These are phyloP conservation scores for Dendronephthya gigantea DNA, from an alignment of 64 coral and sea anemone species.

Conservation along the genomic window DNA sequence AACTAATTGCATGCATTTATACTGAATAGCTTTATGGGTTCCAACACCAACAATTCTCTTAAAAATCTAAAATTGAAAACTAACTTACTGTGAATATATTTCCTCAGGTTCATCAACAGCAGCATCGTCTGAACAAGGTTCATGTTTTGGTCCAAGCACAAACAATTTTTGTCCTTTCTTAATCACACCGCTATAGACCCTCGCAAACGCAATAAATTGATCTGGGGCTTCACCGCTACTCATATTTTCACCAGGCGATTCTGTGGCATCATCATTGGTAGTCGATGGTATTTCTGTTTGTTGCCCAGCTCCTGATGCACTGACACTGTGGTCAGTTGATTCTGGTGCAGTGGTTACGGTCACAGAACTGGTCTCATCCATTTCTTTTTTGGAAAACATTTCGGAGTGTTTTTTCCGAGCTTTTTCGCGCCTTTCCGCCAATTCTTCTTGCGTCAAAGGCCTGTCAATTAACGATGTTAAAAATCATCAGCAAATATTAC, in stretches of 20 bases:
- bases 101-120: neutral
- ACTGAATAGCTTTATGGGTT: no score
- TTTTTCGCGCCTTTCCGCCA: slow-evolving; percentile 65
- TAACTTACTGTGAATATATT: neutral
- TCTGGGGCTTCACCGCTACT: slow-evolving; percentile 10
- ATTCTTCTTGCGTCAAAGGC: slow-evolving; percentile 90
- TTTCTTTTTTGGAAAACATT: slow-evolving; percentile 31
- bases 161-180: slow-evolving; percentile 67
- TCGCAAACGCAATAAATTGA: slow-evolving; percentile 78
- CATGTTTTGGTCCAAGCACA: slow-evolving; percentile 77
- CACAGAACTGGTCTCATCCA: neutral
- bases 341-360: neutral
- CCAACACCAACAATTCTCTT: no score
- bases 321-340: neutral
- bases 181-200: slow-evolving; percentile 77
- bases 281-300: neutral
- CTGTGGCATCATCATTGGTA: neutral
- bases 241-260: neutral
- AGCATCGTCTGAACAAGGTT: slow-evolving; percentile 29
- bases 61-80: no score
- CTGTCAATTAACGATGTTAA: slow-evolving; percentile 15
- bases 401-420: slow-evolving; percentile 70
- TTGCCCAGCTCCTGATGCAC: neutral
- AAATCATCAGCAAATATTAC: neutral
- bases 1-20: no score